Evolutionary conservation across 2,113 vertebrate genomes (phyloP), one percentile per base, ranked within the genome.

Genomic region (Gambusia holbrooki): DNA sequence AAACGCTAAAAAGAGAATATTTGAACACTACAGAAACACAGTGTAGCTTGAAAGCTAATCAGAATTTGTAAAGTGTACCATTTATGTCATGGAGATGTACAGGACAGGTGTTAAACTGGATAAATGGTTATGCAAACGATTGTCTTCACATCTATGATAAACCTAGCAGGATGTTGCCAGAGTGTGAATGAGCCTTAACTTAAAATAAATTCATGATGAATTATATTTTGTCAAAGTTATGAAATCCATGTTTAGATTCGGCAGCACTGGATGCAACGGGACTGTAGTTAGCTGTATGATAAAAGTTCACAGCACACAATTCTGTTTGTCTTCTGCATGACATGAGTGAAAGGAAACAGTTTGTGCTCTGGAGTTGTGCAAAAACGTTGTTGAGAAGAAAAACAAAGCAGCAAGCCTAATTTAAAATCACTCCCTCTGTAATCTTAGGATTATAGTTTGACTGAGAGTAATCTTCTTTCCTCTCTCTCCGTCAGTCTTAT

Each of bases 401-500:
- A 51, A 35, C 8, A 68, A n/a, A n/a, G 51, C 35, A 66, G n/a
- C 22, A 27, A 22, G 27, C 27, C 45, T 33, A 25, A 32, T 14
- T 64, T 42, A 9, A 68, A 54, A 19, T 70, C 12, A 22, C 6
- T 68, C 4, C 32, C n/a, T 58, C 62, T 65, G 9, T 33, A 45
- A 8, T 58, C 5, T 77, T 51, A 74, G 25, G 22, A 40, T 62
- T 72, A 19, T 51, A 0, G 0, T 17, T 48, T 40, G 8, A 72
- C 67, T 79, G 8, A 67, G 13, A 5, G 3, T 65, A 63, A 62
- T 14, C n/a, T 3, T 27, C 4, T 19, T 1, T 2, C 2, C 10
- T 25, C n/a, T 15, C 9, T 8, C 48, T 32, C 58, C 28, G 73
- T 73, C 77, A 85, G 98, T 97, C 98, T 37, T 97, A 99, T 68